Conservation (phyloP, 2,113 vertebrate species). For the Gobius niger region DNA sequence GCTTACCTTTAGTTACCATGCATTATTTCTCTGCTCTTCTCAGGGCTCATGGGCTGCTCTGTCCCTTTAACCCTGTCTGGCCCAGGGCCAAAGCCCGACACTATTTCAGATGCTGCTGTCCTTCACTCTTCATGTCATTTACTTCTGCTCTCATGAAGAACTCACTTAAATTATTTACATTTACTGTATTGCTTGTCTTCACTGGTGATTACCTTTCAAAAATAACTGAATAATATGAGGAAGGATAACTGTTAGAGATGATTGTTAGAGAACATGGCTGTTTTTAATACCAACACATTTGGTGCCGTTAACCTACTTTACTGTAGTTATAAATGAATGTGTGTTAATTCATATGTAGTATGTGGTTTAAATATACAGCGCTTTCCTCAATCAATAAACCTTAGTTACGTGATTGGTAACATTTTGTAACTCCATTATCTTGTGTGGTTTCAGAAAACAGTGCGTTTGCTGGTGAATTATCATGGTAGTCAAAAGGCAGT, state of each 20-base stretch:
- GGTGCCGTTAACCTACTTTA: not conserved
- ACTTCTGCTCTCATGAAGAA: slow-evolving; percentile 9
- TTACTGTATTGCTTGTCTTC: not conserved
- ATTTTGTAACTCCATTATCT: not conserved
- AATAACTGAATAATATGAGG: not conserved
- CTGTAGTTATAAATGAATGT: not conserved
- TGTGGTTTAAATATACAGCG: no score
- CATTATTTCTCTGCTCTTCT: slow-evolving; percentile 80
- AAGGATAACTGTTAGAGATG: not conserved
- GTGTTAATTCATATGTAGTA: not conserved
- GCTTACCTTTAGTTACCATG: slow-evolving; percentile 85
- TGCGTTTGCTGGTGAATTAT: slow-evolving; percentile 94
- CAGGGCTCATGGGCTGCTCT: slow-evolving; percentile 65
- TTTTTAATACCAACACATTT: not conserved
- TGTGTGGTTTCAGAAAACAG: slow-evolving; percentile 81
- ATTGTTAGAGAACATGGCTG: not conserved
- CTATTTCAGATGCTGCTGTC: slow-evolving; percentile 37
- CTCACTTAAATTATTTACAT: not conserved
- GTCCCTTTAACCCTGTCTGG: slow-evolving; percentile 49
- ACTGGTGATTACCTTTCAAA: no score
- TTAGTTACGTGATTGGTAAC: no score
- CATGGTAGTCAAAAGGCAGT: slow-evolving; percentile 91
- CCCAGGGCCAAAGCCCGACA: slow-evolving; percentile 47
- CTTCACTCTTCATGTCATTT: slow-evolving; percentile 21
- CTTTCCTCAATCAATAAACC: no score